Percentiles rank a stretch among this genome's conserved stretches.
These are phyloP conservation scores for Holotrichia oblita DNA, from an alignment of 1,140 invertebrate genomes.

Conservation along the genomic window DNA sequence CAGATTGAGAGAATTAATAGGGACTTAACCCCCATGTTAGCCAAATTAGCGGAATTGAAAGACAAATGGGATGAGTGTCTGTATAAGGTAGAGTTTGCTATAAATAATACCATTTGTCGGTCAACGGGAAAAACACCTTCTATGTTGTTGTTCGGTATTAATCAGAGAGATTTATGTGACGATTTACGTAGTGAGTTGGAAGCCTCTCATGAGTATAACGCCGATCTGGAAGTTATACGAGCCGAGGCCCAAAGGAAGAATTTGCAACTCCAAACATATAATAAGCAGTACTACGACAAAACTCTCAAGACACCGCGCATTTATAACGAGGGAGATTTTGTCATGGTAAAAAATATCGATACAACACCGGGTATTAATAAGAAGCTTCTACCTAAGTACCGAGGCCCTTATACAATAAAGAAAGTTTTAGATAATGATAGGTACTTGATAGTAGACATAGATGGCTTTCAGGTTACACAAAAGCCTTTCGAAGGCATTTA, in stretches of 20 bases:
- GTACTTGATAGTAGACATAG: constrained; percentile 51
- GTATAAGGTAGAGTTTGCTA: not conserved
- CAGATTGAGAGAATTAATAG: constrained; percentile 51
- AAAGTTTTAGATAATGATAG: constrained; percentile 48
- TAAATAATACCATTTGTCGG: constrained; percentile 24
- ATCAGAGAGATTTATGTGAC: constrained; percentile 3
- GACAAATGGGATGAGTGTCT: not conserved
- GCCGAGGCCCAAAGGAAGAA: not conserved
- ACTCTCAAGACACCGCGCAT: constrained; percentile 44
- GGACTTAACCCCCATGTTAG: constrained; percentile 44
- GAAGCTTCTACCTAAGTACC: constrained; percentile 53
- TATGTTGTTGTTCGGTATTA: constrained; percentile 13
- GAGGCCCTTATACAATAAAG: constrained; percentile 51
- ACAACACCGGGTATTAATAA: constrained; percentile 48
- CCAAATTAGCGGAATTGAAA: constrained; percentile 37
- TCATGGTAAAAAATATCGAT: constrained; percentile 31
- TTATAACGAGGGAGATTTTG: constrained; percentile 52
- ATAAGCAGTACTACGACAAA: constrained; percentile 44
- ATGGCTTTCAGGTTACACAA: constrained; percentile 49
- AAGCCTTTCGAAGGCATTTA: constrained; percentile 43
- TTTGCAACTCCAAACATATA: not conserved
- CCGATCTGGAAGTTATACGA: not conserved
- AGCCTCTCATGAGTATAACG: not conserved
- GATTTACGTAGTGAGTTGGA: constrained; percentile 40
- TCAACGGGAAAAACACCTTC: constrained; percentile 21